Conservation (phyloP, 2,888 invertebrate genomes). For the Parasteatoda lunata region DNA sequence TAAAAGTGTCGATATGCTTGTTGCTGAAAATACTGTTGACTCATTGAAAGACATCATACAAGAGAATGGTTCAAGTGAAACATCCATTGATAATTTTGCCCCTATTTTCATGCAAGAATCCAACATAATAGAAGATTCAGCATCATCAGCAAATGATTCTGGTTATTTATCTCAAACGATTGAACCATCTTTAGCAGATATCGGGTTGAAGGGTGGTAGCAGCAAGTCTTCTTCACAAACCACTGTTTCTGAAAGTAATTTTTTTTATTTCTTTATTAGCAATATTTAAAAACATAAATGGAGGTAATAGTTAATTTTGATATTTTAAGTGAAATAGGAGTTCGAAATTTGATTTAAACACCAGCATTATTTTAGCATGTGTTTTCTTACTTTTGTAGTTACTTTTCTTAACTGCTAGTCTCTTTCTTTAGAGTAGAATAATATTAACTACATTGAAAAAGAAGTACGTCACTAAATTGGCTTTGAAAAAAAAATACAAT, state of each 20-base stretch:
- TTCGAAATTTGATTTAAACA: too few relatives aligned
- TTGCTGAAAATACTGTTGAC: conserved; percentile 75
- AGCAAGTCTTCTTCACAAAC: conserved; percentile 72
- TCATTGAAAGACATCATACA: conserved; percentile 75
- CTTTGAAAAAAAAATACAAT: too few relatives aligned
- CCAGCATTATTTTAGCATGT: too few relatives aligned
- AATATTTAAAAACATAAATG: too few relatives aligned
- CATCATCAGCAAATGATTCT: background rate
- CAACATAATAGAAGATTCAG: background rate
- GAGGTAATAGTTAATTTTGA: too few relatives aligned
- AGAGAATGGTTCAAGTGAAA: conserved; percentile 3
- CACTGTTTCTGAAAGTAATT: conserved; percentile 17
- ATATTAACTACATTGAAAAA: too few relatives aligned
- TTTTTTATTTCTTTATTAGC: background rate
- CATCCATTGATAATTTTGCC: conserved; percentile 10
- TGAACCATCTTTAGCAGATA: conserved; percentile 79
- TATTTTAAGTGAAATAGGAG: too few relatives aligned
- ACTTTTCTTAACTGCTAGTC: too few relatives aligned
- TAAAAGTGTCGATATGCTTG: conserved; percentile 22
- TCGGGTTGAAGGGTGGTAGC: conserved; percentile 82
- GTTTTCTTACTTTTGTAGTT: too few relatives aligned
- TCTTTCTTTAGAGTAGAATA: too few relatives aligned
- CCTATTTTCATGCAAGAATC: conserved; percentile 36
- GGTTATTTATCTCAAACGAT: conserved; percentile 5
- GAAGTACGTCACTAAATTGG: too few relatives aligned